Percentiles rank a stretch among this genome's conserved stretches.
phyloP scores from a whole-genome alignment of 2,888 invertebrate genomes.

The Erynnis tages region DNA sequence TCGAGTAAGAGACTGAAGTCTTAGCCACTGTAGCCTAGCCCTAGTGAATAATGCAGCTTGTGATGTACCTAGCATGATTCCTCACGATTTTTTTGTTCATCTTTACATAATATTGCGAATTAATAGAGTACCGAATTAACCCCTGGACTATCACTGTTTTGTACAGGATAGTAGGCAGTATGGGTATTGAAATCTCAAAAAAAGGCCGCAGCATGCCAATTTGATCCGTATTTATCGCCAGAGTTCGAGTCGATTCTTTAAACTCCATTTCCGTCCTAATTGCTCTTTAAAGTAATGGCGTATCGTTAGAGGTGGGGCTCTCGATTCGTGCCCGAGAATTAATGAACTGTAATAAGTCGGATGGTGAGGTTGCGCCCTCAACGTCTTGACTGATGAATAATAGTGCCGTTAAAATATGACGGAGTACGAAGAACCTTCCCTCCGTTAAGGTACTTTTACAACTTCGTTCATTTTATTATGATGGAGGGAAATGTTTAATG shows the following conservation, averaged over 20 bases:
- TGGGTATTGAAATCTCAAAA: too few species aligned
- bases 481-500: slow-evolving; percentile 7
- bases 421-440: not conserved
- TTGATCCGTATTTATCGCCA: slow-evolving; percentile 42
- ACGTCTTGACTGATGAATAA: slow-evolving; percentile 47
- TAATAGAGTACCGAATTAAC: too few species aligned
- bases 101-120: too few species aligned
- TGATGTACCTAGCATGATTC: too few species aligned
- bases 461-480: slow-evolving; percentile 12
- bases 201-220: too few species aligned
- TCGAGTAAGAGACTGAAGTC: too few species aligned
- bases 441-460: slow-evolving; percentile 32
- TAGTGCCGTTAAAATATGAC: slow-evolving; percentile 38
- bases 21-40: too few species aligned
- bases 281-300: slow-evolving; percentile 54
- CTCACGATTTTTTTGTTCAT: too few species aligned
- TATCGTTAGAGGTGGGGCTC: slow-evolving; percentile 52
- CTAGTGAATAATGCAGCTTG: too few species aligned
- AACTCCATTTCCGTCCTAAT: slow-evolving; percentile 38
- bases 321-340: slow-evolving; percentile 54
- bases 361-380: slow-evolving; percentile 40
- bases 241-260: slow-evolving; percentile 5
- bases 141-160: too few species aligned
- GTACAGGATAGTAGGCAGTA: too few species aligned
- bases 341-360: slow-evolving; percentile 60